Evolutionary conservation across 2,113 vertebrate species (phyloP).

Genomic region (Rhinoderma darwinii): DNA sequence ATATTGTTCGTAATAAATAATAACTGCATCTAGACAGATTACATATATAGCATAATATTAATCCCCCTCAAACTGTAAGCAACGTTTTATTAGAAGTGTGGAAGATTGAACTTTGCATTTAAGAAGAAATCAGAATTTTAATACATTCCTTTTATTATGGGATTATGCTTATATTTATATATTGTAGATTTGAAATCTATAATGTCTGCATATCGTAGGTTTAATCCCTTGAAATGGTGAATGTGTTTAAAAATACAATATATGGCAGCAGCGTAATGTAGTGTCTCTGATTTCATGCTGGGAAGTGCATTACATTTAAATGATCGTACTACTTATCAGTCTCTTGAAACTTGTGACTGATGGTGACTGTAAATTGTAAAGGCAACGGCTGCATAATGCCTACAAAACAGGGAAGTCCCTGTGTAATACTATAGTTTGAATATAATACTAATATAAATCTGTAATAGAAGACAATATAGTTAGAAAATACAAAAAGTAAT

Average conservation of each 20-base stretch:
- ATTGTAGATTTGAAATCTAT: background rate
- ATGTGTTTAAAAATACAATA: background rate
- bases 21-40: background rate
- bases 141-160: background rate
- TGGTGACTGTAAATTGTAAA: background rate
- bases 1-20: background rate
- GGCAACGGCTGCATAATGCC: background rate
- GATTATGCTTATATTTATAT: background rate
- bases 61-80: background rate
- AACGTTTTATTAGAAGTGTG: background rate
- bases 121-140: background rate
- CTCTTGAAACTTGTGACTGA: background rate
- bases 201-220: background rate
- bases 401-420: background rate
- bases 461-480: background rate
- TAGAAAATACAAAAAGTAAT: background rate
- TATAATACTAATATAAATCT: background rate
- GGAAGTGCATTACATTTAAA: conserved; percentile 5
- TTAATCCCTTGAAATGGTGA: conserved; percentile 1
- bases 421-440: background rate
- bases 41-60: background rate
- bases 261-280: background rate
- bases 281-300: conserved; percentile 7
- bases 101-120: background rate
- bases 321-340: background rate